Conservation (phyloP, 1,140 invertebrate genomes). For the Tyrophagus putrescentiae region DNA sequence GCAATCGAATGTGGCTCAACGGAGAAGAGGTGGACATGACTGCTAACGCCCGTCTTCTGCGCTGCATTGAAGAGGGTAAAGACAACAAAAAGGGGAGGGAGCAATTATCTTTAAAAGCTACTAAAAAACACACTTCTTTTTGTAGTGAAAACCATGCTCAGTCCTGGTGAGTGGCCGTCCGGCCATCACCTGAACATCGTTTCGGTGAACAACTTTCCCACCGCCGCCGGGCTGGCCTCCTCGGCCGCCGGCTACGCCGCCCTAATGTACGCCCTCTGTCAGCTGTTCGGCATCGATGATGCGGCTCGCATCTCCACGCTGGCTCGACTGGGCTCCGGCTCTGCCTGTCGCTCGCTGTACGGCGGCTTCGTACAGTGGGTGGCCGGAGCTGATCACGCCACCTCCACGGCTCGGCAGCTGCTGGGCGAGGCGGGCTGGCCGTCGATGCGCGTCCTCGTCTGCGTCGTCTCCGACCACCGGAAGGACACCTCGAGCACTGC, state of each 20-base stretch:
- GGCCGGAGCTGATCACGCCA: slow-evolving; percentile 57
- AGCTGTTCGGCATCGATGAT: slow-evolving; percentile 56
- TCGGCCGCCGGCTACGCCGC: slow-evolving; percentile 96
- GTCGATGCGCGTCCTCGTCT: slow-evolving; percentile 68
- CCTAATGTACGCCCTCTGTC: slow-evolving; percentile 53
- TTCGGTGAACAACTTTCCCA: slow-evolving; percentile 96
- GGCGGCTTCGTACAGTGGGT: slow-evolving; percentile 90
- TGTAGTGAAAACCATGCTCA: no score
- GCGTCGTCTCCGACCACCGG: slow-evolving; percentile 67
- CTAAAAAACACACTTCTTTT: no score
- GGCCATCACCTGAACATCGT: slow-evolving; percentile 66
- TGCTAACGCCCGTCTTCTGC: slow-evolving; percentile 12
- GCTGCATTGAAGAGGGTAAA: slow-evolving; percentile 17
- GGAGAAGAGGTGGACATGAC: slow-evolving; percentile 33
- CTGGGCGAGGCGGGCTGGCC: slow-evolving; percentile 65
- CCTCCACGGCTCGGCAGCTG: slow-evolving; percentile 60
- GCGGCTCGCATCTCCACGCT: slow-evolving; percentile 48
- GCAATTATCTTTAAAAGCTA: no score
- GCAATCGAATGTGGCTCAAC: slow-evolving; percentile 78
- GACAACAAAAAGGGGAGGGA: no score
- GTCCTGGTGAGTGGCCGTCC: slow-evolving; percentile 19
- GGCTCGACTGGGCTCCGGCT: slow-evolving; percentile 66
- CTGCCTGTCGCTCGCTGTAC: slow-evolving; percentile 82
- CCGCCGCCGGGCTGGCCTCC: slow-evolving; percentile 89
- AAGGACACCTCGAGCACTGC: slow-evolving; percentile 75